Evolutionary conservation across 2,113 vertebrate species (phyloP).

Genomic region (Neoarius graeffei): DNA sequence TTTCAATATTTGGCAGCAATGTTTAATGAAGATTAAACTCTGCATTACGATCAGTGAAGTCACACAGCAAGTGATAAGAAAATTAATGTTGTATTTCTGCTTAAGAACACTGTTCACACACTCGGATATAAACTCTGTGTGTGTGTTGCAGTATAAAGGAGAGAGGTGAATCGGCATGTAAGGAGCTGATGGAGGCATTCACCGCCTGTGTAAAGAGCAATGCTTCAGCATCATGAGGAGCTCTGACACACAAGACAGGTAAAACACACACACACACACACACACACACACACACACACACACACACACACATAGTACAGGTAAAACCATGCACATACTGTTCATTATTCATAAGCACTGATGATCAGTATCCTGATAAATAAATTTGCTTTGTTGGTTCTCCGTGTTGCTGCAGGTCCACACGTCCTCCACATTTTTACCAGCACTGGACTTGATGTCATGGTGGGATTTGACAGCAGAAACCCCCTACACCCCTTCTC

Average conservation of each 20-base stretch:
- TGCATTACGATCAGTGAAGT: no score
- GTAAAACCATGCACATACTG: not conserved
- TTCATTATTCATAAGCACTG: not conserved
- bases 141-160: constrained; percentile 67
- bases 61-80: not conserved
- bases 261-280: constrained; percentile 33
- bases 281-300: constrained; percentile 9
- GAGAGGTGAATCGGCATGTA: constrained; percentile 72
- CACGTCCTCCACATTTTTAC: constrained; percentile 70
- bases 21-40: no score
- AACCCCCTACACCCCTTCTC: constrained; percentile 35
- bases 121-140: not conserved
- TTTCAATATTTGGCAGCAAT: no score
- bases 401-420: constrained; percentile 34
- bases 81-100: not conserved
- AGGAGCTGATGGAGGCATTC: constrained; percentile 77
- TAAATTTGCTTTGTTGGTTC: not conserved
- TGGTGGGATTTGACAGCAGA: constrained; percentile 63
- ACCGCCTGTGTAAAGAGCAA: constrained; percentile 74
- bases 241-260: constrained; percentile 58
- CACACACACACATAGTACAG: not conserved
- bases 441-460: constrained; percentile 67
- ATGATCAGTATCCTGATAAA: not conserved
- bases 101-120: not conserved
- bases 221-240: constrained; percentile 68